Evolutionary conservation across 2,888 invertebrate species (phyloP).

Genomic region (Cheilosia vernalis): DNA sequence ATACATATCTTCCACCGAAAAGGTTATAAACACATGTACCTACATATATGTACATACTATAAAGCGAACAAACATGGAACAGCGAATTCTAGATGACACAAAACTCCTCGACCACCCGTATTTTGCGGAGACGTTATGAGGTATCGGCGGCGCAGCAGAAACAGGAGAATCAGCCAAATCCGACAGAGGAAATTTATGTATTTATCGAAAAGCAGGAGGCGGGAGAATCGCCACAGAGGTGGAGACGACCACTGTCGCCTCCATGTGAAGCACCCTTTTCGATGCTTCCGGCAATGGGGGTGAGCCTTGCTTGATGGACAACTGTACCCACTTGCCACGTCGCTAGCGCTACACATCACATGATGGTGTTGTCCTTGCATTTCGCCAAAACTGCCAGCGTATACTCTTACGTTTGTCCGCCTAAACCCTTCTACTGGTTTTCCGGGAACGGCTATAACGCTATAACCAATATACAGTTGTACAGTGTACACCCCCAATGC

Average conservation of each 20-base stretch:
- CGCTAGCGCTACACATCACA: conserved; percentile 60
- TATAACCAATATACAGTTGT: conserved; percentile 41
- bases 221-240: conserved; percentile 39
- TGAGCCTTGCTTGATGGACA: conserved; percentile 73
- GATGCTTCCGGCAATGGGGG: conserved; percentile 69
- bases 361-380: conserved; percentile 72
- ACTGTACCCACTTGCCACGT: conserved; percentile 69
- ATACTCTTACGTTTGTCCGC: conserved; percentile 46
- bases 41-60: neutral
- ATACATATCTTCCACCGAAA: conserved; percentile 12
- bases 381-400: conserved; percentile 70
- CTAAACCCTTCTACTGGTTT: conserved; percentile 55
- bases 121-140: conserved; percentile 70
- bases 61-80: conserved; percentile 31
- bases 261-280: conserved; percentile 62
- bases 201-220: conserved; percentile 65
- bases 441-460: conserved; percentile 55
- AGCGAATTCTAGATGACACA: conserved; percentile 36
- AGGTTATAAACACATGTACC: neutral
- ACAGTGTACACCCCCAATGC: conserved; percentile 33
- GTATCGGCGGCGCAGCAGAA: conserved; percentile 73
- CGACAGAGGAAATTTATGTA: conserved; percentile 72
- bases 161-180: conserved; percentile 70
- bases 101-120: conserved; percentile 39
- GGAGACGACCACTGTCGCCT: conserved; percentile 53